Conservation (phyloP, 2,113 vertebrate genomes). For the Herpetotheres cachinnans region DNA sequence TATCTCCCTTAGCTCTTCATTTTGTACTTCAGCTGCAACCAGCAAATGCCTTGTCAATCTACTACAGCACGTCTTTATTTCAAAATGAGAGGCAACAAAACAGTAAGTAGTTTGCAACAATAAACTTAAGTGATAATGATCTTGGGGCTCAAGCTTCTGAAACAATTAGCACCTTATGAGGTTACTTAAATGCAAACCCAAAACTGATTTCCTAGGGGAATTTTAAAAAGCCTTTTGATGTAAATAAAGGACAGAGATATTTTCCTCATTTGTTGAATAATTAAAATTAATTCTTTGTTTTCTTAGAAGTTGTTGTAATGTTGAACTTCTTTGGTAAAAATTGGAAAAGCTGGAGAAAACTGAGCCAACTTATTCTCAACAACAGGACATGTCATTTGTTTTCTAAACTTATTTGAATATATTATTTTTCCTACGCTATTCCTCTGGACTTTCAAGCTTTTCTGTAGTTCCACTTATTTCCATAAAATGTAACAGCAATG, state of each 20-base stretch:
- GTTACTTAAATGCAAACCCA: not conserved
- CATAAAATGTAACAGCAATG: not conserved
- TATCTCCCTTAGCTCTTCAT: not conserved
- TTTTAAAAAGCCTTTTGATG: not conserved
- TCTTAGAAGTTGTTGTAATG: not conserved
- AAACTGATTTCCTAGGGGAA: not conserved
- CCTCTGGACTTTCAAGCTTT: not conserved
- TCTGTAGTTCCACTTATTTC: not conserved
- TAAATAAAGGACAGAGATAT: not conserved
- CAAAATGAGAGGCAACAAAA: not conserved
- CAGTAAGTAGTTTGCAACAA: not conserved
- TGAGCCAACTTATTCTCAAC: not conserved
- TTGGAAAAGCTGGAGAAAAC: not conserved
- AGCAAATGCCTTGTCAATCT: not conserved
- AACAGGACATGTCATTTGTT: not conserved
- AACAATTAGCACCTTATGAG: constrained; percentile 1
- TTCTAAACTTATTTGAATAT: not conserved
- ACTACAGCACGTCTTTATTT: not conserved
- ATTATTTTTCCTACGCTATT: not conserved
- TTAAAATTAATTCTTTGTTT: not conserved
- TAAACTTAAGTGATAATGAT: not conserved
- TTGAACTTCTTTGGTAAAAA: not conserved
- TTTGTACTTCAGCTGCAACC: not conserved
- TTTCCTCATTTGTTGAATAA: not conserved
- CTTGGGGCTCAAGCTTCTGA: not conserved